Percentiles rank a stretch among this genome's conserved stretches.
Conservation (phyloP, 2,888 invertebrate genomes). For the Spicauda simplicius region DNA sequence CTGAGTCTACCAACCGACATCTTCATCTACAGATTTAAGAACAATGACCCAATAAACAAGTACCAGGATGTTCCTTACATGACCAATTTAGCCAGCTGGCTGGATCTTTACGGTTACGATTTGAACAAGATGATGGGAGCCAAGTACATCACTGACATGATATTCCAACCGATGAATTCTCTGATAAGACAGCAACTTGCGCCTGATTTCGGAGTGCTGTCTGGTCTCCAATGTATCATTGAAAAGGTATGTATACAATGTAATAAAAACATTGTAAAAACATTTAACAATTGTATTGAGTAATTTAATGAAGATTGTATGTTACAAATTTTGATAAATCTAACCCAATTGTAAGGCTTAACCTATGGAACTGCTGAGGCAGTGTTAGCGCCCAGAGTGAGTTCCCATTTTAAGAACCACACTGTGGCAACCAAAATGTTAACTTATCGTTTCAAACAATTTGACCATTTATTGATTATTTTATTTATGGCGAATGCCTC, state of each 20-base stretch:
- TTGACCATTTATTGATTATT: too few relatives aligned
- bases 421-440: too few relatives aligned
- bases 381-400: too few relatives aligned
- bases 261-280: not conserved
- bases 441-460: too few relatives aligned
- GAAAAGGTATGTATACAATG: slow-evolving; percentile 86
- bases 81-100: slow-evolving; percentile 95
- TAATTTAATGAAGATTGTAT: too few relatives aligned
- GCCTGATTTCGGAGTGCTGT: slow-evolving; percentile 95
- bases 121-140: slow-evolving; percentile 93
- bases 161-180: slow-evolving; percentile 91
- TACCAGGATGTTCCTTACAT: slow-evolving; percentile 91
- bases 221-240: slow-evolving; percentile 94
- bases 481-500: too few relatives aligned
- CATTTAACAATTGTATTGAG: too few relatives aligned
- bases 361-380: too few relatives aligned
- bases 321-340: too few relatives aligned
- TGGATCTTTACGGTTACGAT: slow-evolving; percentile 94
- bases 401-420: too few relatives aligned
- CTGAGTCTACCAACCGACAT: slow-evolving; percentile 94
- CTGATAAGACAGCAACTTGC: slow-evolving; percentile 92
- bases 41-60: slow-evolving; percentile 95
- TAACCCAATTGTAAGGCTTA: too few relatives aligned
- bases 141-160: slow-evolving; percentile 90
- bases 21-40: slow-evolving; percentile 95